Evolutionary conservation across 2,113 vertebrate genomes (phyloP).

Genomic region (Strigops habroptila): DNA sequence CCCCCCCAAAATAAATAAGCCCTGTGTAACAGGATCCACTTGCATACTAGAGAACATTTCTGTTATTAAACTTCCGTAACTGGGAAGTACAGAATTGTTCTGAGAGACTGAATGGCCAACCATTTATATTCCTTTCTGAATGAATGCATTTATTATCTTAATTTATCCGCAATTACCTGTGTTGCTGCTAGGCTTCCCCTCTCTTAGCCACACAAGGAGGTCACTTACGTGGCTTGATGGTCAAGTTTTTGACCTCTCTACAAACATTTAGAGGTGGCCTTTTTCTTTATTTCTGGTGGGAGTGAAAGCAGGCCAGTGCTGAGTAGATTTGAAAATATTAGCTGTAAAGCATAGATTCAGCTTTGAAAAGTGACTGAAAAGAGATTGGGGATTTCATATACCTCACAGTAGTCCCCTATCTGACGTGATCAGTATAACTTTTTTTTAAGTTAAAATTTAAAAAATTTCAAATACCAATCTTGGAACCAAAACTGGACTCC

Average conservation of each 20-base stretch:
- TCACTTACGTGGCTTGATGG: fast-evolving
- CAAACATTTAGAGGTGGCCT: not conserved
- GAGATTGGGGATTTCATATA: not conserved
- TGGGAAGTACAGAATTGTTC: not conserved
- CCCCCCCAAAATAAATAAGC: not conserved
- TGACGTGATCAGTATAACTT: not conserved
- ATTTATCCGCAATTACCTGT: not conserved
- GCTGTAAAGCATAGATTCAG: not conserved
- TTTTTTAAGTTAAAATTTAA: not conserved
- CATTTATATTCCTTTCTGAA: not conserved
- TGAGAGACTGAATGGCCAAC: not conserved
- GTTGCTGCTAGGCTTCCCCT: not conserved
- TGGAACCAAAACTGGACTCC: not conserved
- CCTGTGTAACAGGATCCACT: not conserved
- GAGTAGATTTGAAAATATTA: not conserved
- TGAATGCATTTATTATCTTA: not conserved
- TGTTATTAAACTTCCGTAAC: not conserved
- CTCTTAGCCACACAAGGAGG: not conserved
- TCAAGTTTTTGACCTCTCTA: not conserved
- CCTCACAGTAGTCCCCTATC: not conserved
- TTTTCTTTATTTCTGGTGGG: not conserved
- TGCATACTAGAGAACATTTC: not conserved
- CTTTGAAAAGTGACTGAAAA: constrained; percentile 4
- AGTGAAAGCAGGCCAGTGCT: not conserved
- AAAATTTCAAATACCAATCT: not conserved